Evolutionary conservation across 2,888 invertebrate genomes (phyloP), one percentile per base, ranked within the genome.

Genomic region (Drosophila phalerata): DNA sequence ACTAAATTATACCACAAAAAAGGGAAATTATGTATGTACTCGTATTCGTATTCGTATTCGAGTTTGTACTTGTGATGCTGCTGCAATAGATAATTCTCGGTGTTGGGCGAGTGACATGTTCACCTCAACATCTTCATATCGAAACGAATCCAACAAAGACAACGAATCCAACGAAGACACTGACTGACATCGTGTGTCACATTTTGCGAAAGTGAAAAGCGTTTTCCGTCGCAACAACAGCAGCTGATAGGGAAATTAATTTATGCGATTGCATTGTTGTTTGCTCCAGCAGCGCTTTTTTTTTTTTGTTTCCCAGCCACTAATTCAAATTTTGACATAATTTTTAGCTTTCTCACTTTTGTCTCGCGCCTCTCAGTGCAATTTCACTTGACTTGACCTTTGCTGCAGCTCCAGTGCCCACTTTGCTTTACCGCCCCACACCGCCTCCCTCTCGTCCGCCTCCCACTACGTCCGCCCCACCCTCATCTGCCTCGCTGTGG

Each of bases 261-360:
- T 78, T 75, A 81, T 88, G 69, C 77, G 13, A 43, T n/a, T 53
- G 73, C 72, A 80, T 77, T 77, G 77, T 77, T 56, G 77, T 77
- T 56, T 43, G 40, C 15, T n/a, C n/a, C 28, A 25, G 43, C 17
- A 45, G 42, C 51, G 53, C 40, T 58, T 67, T 65, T 40, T 49
- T 34, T 73, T 76, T 58, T 67, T 65, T 40, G 45, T 34, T 73
- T 76, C 73, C 65, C 83, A 73, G 65, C 69, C 32, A 69, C 71
- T 75, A 78, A 88, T 88, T 86, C 81, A 86, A 81, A 83, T 86
- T 89, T 86, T 89, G 89, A 88, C 89, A 86, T 89, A 83, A 89
- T 88, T 85, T 86, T 78, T 71, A 73, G 61, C 86, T 89, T 88
- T 89, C 86, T 85, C 89, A 82, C 87, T 76, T 85, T 86, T 87